Base-by-base conservation (phyloP, 2,797 vertebrate species). In the Protosalanx chinensis region DNA sequence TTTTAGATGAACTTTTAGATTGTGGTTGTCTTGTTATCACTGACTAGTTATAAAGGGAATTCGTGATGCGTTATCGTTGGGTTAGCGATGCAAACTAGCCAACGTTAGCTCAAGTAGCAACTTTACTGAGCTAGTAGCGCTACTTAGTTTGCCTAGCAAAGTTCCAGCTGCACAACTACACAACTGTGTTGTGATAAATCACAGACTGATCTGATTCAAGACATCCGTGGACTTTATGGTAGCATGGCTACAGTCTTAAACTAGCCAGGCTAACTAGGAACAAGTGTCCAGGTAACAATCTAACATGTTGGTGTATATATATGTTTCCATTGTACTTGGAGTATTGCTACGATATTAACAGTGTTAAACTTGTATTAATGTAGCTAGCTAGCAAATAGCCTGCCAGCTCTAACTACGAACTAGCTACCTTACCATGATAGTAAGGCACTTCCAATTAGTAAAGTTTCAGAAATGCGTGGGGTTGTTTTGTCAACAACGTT, bases 71-170 rank as follows among this genome's bases (percentile, higher is more conserved):
- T 46, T 46, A 46, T 46, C 41, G 41, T 13, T 46, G 41, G 41
- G 41, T 58, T 58, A 8, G 56, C 23, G 58, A 29, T 8, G 20
- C 6, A 30, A 29, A 29, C 23, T 60, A 27, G 62, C 23, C 41
- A 63, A 51, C 33, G 18, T 59, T 70, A 59, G 20, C 53, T 30
- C 41, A 65, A 51, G n/a, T 56, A 66, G 30, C 71, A 27, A 27
- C 23, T 27, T 66, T 41, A 58, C 46, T 49, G 46, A 71, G 30
- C 76, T 67, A 13, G 57, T 67, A 13, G 57, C 3, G 88, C 87
- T 82, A 81, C 77, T 88, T 88, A 88, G 88, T 86, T 78, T 71
- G 27, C 16, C 58, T 76, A 46, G 41, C 51, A 56, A 16, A n/a
- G 18, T 56, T 16, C 23, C 23, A 27, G 23, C 23, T 27, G 23